Evolutionary conservation across 2,888 invertebrate species (phyloP).

Genomic region (Troilus luridus): DNA sequence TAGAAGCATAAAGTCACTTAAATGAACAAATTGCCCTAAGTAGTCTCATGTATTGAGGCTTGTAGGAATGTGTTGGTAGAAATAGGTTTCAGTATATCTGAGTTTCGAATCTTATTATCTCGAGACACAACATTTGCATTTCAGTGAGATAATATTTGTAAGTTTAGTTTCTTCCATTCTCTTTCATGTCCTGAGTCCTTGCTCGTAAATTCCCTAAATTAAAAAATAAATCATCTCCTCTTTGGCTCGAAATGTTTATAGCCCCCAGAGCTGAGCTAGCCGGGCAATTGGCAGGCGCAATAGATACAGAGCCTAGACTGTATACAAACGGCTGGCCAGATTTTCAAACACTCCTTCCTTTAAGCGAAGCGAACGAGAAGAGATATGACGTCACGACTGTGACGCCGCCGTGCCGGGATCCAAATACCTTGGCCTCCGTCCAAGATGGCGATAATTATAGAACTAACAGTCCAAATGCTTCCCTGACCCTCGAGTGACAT

Average conservation of each 20-base stretch:
- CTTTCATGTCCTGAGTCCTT: background rate
- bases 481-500: conserved; percentile 56
- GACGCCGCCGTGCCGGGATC: conserved; percentile 24
- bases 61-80: too few species aligned
- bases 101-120: too few species aligned
- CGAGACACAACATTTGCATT: too few species aligned
- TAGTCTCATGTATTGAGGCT: too few species aligned
- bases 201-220: background rate
- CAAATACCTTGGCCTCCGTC: background rate
- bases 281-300: background rate
- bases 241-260: conserved; percentile 6
- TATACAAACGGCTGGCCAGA: background rate
- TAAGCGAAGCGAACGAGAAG: background rate
- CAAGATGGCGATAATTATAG: conserved; percentile 49
- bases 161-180: background rate
- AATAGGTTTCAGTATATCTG: background rate
- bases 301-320: background rate
- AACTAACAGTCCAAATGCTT: conserved; percentile 48
- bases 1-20: too few species aligned
- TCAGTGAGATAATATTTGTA: background rate
- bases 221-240: background rate
- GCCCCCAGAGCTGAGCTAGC: background rate
- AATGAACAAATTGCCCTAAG: too few species aligned
- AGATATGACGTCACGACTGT: conserved; percentile 42
- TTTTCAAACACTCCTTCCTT: conserved; percentile 1